Evolutionary conservation across 92 coral and sea anemone genomes (phyloP).

Genomic region (Montipora capitata): DNA sequence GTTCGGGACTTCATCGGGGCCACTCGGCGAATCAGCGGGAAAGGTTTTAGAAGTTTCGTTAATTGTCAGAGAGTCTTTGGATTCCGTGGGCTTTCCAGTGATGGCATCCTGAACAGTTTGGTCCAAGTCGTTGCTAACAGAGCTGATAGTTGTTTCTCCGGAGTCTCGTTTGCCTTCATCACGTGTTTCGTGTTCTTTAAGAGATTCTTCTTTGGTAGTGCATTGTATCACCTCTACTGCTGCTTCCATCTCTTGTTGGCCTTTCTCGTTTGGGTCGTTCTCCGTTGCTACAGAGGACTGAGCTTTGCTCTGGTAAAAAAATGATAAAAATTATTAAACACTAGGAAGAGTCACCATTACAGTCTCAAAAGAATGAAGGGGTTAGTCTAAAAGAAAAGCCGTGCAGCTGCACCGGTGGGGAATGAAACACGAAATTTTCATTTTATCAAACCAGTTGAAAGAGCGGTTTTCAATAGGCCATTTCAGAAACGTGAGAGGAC

Average conservation of each 20-base stretch:
- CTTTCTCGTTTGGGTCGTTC: neutral
- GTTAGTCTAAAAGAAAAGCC: no score
- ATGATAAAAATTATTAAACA: neutral
- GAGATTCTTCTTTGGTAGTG: neutral
- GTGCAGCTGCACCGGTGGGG: no score
- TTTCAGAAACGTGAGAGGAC: no score
- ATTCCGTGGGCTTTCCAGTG: neutral
- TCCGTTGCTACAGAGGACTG: neutral
- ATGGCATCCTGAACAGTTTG: neutral
- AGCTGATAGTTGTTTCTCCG: neutral
- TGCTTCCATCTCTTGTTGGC: neutral
- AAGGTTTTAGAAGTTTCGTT: constrained; percentile 14
- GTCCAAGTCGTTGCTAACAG: neutral
- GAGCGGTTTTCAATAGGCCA: no score
- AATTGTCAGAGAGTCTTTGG: constrained; percentile 8
- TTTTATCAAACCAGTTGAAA: no score
- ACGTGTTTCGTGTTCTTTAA: neutral
- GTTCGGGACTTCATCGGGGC: constrained; percentile 15
- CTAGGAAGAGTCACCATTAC: neutral
- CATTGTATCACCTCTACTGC: neutral
- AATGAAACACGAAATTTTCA: no score
- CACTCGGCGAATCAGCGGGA: constrained; percentile 16
- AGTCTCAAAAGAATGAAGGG: no score
- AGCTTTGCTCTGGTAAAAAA: neutral
- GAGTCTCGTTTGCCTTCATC: neutral